Evolutionary conservation across 2,113 vertebrate genomes (phyloP).

Genomic region (Actenoides lindsayi): DNA sequence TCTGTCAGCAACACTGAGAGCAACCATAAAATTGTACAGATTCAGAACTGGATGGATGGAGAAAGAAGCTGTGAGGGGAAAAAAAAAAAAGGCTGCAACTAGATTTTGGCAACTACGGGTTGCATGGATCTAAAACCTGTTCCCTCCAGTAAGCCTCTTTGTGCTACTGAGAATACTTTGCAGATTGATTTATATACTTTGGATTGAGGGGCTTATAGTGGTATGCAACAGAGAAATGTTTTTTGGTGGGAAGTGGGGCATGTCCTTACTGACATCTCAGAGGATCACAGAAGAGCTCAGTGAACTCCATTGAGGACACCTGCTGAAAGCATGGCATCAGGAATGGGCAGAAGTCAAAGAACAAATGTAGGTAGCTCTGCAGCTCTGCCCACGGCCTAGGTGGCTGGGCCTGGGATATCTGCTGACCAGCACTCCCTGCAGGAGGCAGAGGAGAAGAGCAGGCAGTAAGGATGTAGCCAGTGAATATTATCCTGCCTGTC

Average conservation of each 20-base stretch:
- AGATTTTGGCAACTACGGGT: not conserved
- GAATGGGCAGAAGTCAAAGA: not conserved
- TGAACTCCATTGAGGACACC: not conserved
- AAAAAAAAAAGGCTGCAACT: not conserved
- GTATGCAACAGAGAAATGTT: not conserved
- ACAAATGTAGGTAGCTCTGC: not conserved
- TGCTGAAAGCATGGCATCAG: not conserved
- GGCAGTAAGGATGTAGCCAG: not conserved
- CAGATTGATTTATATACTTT: not conserved
- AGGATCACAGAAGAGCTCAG: not conserved
- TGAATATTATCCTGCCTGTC: not conserved
- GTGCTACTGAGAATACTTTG: not conserved
- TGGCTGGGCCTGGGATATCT: fast-evolving
- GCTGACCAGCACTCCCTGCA: not conserved
- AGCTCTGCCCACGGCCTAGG: not conserved
- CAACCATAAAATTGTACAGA: not conserved
- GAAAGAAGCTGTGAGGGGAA: not conserved
- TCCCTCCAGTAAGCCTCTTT: not conserved
- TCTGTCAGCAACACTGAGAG: not conserved
- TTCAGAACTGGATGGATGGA: not conserved
- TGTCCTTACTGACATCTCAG: not conserved
- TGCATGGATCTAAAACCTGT: not conserved
- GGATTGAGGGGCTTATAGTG: not conserved
- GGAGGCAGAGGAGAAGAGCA: not conserved
- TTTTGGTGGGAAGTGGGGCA: not conserved